Evolutionary conservation across 2,113 vertebrate genomes (phyloP), one percentile per base, ranked within the genome.

Genomic region (Coturnix japonica): DNA sequence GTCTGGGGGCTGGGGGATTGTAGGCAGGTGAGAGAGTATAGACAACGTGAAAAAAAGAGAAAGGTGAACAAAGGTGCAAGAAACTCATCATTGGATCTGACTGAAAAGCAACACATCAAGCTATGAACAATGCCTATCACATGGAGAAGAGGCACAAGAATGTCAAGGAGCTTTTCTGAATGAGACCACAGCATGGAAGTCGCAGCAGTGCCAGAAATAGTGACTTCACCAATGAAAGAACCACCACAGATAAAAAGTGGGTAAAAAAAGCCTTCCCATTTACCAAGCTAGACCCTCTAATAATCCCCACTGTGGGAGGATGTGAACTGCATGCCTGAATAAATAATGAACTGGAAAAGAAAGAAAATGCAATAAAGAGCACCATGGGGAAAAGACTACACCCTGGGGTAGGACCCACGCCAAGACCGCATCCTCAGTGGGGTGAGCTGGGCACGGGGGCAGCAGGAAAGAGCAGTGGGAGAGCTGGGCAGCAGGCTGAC

Each of bases 211-310:
- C 87, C 91, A 96, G 75, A 85, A 93, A 79, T 0, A 91, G 78
- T 85, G 78, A 95, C 85, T 89, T 90, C 81, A 92, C 70, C 87
- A 86, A 71, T 94, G 91, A 96, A 95, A 95, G 89, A 92, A 91
- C 63, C 49, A 95, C 59, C 35, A 18, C 44, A 87, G 81, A 87
- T 85, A 91, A 63, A 95, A 93, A 91, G 86, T 20, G 91, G 49
- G 41, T 61, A 91, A 91, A 95, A 95, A 90, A 37, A 0, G 60
- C 6, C 57, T 33, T 76, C 86, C 70, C 81, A 51, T 73, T 92
- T 79, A 61, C 85, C 66, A 81, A 82, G 78, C 70, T 85, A 81
- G 87, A 93, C 61, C 73, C 91, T 92, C 56, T 0, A 0, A 84
- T 94, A 94, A 88, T 96, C 49, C 75, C 78, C 84, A 85, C 89